Conservation (phyloP, 2,797 vertebrate genomes). For the Darevskia nairensis region DNA sequence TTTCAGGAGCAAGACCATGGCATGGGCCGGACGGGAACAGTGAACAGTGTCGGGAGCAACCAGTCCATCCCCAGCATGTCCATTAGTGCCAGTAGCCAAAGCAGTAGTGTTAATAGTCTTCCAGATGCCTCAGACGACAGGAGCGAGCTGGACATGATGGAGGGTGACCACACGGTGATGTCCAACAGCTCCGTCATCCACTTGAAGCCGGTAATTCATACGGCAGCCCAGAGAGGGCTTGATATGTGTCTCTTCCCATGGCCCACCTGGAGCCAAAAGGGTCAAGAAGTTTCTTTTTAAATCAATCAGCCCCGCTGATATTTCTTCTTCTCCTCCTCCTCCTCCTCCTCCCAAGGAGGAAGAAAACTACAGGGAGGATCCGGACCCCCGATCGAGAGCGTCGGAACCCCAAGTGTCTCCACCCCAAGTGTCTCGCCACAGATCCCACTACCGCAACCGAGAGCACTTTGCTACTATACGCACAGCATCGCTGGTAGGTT, state of each 20-base stretch:
- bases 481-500: constrained; percentile 93
- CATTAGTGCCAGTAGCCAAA: constrained; percentile 99
- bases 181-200: constrained; percentile 98
- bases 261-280: neutral
- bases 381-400: constrained; percentile 85
- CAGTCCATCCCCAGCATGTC: constrained; percentile 99
- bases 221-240: accelerated
- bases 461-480: constrained; percentile 99
- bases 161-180: constrained; percentile 97
- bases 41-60: constrained; percentile 98
- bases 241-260: neutral
- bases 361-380: constrained; percentile 87
- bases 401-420: constrained; percentile 89
- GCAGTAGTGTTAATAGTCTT: constrained; percentile 99
- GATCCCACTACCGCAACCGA: constrained; percentile 93
- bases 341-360: constrained; percentile 85
- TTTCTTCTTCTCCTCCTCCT: constrained; percentile 41
- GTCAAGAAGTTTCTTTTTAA: neutral
- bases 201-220: constrained; percentile 89
- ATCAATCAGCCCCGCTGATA: neutral
- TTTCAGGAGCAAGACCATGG: constrained; percentile 92
- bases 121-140: constrained; percentile 95
- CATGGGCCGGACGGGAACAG: constrained; percentile 92
- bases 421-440: constrained; percentile 91
- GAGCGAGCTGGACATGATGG: constrained; percentile 95